Conservation (phyloP, 2,797 vertebrate species). For the Phrynocephalus forsythii region DNA sequence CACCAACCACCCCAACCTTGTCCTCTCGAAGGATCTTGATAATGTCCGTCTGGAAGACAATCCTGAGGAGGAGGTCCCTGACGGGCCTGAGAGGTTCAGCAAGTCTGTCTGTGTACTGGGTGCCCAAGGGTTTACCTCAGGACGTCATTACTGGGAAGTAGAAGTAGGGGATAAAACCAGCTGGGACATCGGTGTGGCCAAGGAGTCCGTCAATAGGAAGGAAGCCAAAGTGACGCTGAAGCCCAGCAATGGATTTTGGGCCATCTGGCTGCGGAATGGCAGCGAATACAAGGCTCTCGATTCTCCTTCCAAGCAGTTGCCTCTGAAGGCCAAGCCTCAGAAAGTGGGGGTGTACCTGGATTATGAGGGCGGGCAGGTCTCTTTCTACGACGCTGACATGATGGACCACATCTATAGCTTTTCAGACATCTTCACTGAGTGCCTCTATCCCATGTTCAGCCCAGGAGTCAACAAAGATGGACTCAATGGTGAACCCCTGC, state of each 20-base stretch:
- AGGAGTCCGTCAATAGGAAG: slow-evolving; percentile 78
- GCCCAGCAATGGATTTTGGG: slow-evolving; percentile 82
- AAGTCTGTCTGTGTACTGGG: slow-evolving; percentile 80
- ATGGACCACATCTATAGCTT: slow-evolving; percentile 82
- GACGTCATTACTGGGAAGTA: slow-evolving; percentile 12
- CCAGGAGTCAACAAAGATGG: slow-evolving; percentile 83
- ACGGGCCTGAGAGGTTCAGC: slow-evolving; percentile 74
- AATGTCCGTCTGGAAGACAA: slow-evolving; percentile 11
- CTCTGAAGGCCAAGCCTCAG: slow-evolving; percentile 68
- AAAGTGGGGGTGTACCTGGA: slow-evolving; percentile 78
- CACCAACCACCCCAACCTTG: slow-evolving; percentile 33
- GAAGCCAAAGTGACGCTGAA: slow-evolving; percentile 78
- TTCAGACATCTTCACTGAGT: slow-evolving; percentile 75
- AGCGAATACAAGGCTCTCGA: slow-evolving; percentile 79
- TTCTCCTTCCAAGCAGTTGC: slow-evolving; percentile 69
- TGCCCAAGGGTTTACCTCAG: slow-evolving; percentile 70
- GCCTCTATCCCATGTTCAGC: slow-evolving; percentile 82
- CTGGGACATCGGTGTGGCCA: slow-evolving; percentile 79
- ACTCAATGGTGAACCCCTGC: slow-evolving; percentile 78
- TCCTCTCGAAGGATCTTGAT: slow-evolving; percentile 31
- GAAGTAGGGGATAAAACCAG: slow-evolving; percentile 75
- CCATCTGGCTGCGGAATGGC: slow-evolving; percentile 74
- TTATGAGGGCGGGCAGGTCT: slow-evolving; percentile 72
- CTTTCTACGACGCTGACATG: slow-evolving; percentile 79
- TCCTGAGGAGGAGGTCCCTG: slow-evolving; percentile 17